phyloP scores from a whole-genome alignment of 1,140 invertebrate genomes.

The Tyrophagus putrescentiae region DNA sequence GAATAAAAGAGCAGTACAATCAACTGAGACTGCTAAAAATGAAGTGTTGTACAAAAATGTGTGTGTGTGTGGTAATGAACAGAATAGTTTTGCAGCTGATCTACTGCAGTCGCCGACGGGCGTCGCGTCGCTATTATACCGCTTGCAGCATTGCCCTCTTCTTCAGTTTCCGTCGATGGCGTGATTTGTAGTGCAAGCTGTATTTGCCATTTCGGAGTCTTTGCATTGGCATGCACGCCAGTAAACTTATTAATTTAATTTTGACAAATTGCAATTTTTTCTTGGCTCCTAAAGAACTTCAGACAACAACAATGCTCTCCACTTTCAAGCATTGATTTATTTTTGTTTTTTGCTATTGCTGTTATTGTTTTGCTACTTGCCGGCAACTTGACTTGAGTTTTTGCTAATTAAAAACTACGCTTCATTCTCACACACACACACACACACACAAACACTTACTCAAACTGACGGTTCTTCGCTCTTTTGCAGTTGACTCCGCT shows the following conservation, averaged over 20 bases:
- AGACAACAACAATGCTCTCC: not conserved
- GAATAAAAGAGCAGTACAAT: no score
- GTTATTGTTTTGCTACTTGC: slow-evolving; percentile 2
- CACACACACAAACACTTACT: no score
- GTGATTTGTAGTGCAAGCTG: not conserved
- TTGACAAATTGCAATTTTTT: not conserved
- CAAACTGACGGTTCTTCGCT: not conserved
- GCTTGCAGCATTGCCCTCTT: no score
- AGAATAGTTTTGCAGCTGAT: no score
- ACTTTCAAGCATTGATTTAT: slow-evolving; percentile 1
- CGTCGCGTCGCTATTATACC: no score
- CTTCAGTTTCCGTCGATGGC: not conserved
- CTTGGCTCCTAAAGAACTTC: not conserved
- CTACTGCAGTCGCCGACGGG: no score
- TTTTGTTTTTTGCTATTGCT: not conserved
- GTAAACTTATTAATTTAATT: slow-evolving; percentile 7
- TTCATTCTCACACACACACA: no score
- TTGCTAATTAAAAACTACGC: slow-evolving; percentile 8
- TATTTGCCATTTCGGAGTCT: no score
- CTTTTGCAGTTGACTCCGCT: not conserved
- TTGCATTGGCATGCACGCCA: not conserved
- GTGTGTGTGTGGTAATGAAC: no score
- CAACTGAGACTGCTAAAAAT: no score
- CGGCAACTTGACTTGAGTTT: not conserved
- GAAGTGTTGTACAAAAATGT: no score